Evolutionary conservation across 2,113 vertebrate genomes (phyloP), one percentile per base, ranked within the genome.

Genomic region (Aphyosemion australe): DNA sequence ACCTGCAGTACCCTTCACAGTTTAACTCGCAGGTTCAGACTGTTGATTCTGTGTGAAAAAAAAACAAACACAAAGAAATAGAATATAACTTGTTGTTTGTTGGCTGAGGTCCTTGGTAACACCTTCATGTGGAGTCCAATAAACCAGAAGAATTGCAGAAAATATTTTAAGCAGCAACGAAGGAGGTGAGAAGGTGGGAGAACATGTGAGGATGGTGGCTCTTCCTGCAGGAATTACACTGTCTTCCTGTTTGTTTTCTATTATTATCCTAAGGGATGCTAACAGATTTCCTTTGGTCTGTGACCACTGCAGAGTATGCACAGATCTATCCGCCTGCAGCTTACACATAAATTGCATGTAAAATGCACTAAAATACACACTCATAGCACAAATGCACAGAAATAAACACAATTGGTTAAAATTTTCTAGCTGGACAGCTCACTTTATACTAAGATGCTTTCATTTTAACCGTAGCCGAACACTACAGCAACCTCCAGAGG

Each of bases 11-110:
- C 26, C 13, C 10, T 67, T 82, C 64, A 79, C 67, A 86, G 64
- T 69, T 84, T 65, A 65, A 64, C 46, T 74, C 53, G 63, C 80
- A 83, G 52, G 7, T 71, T 76, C 59, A 45, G 41, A 62, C 32
- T 26, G 46, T 55, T 57, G 55, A 77, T 61, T 62, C 32, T 67
- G 58, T 76, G 78, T 63, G 55, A 79, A 77, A 69, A 18, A n/a
- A 5, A 5, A 1, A 65, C 49, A 61, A 66, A 21, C 16, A 26
- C 42, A 39, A 43, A 53, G 16, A 57, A 32, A 51, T 31, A 20
- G 53, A 58, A 11, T 3, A 56, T 19, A 43, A 64, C 13, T 47
- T 13, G 8, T 26, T 42, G 47, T 1, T 57, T 60, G 19, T 73
- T 69, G 41, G 37, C 50, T 74, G 16, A 15, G 4, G 49, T 65